Base-by-base conservation (phyloP, 1,140 invertebrate species). In the Venustaconcha ellipsiformis region DNA sequence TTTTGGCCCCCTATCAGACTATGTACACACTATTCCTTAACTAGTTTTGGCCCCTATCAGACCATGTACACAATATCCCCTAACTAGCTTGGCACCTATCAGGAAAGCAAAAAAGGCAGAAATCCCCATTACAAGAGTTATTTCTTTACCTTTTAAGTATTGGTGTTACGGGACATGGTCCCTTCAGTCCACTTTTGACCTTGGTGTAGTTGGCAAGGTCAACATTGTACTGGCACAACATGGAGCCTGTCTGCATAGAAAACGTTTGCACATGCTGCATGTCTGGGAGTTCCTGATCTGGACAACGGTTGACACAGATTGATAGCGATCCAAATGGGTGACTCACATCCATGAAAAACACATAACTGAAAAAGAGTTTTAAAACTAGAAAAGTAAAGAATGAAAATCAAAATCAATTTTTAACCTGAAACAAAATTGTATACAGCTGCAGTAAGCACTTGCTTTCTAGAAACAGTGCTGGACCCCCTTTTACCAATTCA, bases 281-380 rank as follows among this genome's bases (percentile, higher is more conserved):
- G 20, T 90, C 92, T 1, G 90, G 89, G 62, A 97, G 83, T 23
- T 91, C 92, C 76, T 89, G 91, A 78, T 93, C 92, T 1, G 96
- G 96, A 91, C 96, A 98, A 89, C 94, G 89, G 83, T 95, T 94
- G 0, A 98, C 96, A 90, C 97, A 98, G 76, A 98, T 94, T 90
- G 96, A 95, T 30, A 96, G 88, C 0, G 95, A 94, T 62, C 93
- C 92, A 63, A 92, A 92, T 2, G 96, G 90, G 85, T 97, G 92
- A 72, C 91, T 92, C 6, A 96, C 91, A 89, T 97, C 94, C 88
- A 97, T 93, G 87, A 95, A 97, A 81, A 97, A 95, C 37, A 98
- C 90, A 86, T 93, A 96, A 55, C 93, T 94, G 82, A 65, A 80
- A 84, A 70, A 64, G 70, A 73, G 77, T 17, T 66, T 30, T 66